A percentile compares a stretch with the other conserved stretches of the same genome.
phyloP scores from a whole-genome alignment of 1,140 invertebrate genomes.

The Brachionus rotundiformis region DNA sequence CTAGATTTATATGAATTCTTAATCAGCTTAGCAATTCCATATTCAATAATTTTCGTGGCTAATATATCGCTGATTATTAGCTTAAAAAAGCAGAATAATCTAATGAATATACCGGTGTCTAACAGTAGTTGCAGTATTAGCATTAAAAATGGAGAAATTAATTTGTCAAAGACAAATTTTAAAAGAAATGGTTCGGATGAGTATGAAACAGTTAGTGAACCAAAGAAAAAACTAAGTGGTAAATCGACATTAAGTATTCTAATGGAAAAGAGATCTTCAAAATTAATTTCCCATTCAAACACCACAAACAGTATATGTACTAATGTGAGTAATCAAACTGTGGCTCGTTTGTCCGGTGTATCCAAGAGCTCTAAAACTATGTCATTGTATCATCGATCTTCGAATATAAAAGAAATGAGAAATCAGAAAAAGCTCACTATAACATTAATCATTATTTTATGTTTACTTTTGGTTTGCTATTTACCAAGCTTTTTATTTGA shows the following conservation, averaged over 20 bases:
- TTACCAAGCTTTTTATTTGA: slow-evolving; percentile 50
- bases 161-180: not conserved
- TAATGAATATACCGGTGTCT: slow-evolving; percentile 22
- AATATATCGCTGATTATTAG: slow-evolving; percentile 41
- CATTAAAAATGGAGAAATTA: not conserved
- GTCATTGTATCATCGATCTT: slow-evolving; percentile 27
- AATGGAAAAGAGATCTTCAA: not conserved
- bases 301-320: not conserved
- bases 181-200: not conserved
- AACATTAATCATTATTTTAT: slow-evolving; percentile 39
- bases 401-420: slow-evolving; percentile 28
- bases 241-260: not conserved
- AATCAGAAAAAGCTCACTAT: slow-evolving; percentile 46
- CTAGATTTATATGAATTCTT: slow-evolving; percentile 42
- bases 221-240: slow-evolving; percentile 6
- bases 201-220: not conserved
- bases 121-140: not conserved
- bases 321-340: not conserved
- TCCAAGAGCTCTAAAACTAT: not conserved
- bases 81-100: slow-evolving; percentile 36
- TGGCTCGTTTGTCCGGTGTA: not conserved
- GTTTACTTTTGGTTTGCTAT: slow-evolving; percentile 34
- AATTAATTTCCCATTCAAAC: slow-evolving; percentile 3
- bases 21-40: slow-evolving; percentile 25
- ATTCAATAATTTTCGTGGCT: slow-evolving; percentile 24